Percentiles rank a stretch among this genome's conserved stretches.
Conservation (phyloP, 2,113 vertebrate genomes). For the Pagrus major region DNA sequence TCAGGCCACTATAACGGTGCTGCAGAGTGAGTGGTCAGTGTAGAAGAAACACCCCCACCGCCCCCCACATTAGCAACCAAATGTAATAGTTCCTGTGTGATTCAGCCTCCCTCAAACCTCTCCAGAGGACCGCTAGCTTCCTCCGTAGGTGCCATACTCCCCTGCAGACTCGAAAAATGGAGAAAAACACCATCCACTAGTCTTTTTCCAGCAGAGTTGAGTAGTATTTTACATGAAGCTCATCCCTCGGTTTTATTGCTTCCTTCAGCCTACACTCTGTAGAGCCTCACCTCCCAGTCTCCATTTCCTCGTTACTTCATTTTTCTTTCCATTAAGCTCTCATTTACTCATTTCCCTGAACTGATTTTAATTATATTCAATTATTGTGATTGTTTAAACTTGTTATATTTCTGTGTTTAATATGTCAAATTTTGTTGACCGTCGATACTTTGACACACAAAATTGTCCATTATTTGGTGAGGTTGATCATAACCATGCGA, state of each 20-base stretch:
- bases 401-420: neutral
- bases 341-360: neutral
- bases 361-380: neutral
- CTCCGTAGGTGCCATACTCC: slow-evolving; percentile 43
- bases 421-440: neutral
- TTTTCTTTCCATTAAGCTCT: neutral
- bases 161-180: slow-evolving; percentile 21
- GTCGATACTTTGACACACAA: neutral
- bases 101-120: slow-evolving; percentile 49
- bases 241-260: neutral
- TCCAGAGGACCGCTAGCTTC: slow-evolving; percentile 48
- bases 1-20: slow-evolving; percentile 95
- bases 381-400: neutral
- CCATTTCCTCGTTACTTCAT: slow-evolving; percentile 5
- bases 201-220: slow-evolving; percentile 15
- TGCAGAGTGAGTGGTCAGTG: slow-evolving; percentile 95
- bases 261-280: slow-evolving; percentile 3
- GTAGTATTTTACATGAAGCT: slow-evolving; percentile 14
- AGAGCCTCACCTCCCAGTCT: neutral
- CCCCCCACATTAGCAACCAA: neutral
- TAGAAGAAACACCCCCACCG: slow-evolving; percentile 28
- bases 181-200: slow-evolving; percentile 19
- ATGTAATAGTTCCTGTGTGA: slow-evolving; percentile 33
- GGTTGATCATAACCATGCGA: neutral
- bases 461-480: neutral